These are phyloP conservation scores for Drosophila serrata DNA, from an alignment of 1,140 invertebrate species.

Conservation along the genomic window DNA sequence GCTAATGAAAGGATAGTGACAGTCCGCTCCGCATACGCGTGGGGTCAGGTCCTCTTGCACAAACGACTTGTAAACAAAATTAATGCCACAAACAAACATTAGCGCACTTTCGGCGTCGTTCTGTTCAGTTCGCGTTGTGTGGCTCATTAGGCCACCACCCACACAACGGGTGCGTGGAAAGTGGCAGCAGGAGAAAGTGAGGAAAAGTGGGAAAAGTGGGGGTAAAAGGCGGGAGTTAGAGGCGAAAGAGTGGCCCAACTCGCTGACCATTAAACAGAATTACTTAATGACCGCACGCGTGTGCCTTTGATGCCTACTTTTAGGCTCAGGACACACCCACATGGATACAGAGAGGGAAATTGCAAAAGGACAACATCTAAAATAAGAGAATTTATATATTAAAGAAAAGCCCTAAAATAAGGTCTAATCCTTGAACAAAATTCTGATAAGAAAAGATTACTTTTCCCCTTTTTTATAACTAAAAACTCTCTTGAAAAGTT, in stretches of 20 bases:
- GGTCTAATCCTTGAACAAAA: fast-evolving
- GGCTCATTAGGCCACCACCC: conserved; percentile 66
- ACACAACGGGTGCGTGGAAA: conserved; percentile 29
- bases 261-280: conserved; percentile 73
- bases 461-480: too few relatives aligned
- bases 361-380: background rate
- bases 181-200: background rate
- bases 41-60: conserved; percentile 41
- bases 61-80: conserved; percentile 83
- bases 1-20: conserved; percentile 62
- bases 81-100: conserved; percentile 80
- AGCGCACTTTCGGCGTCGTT: conserved; percentile 71
- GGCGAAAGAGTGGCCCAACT: conserved; percentile 29
- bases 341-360: conserved; percentile 9
- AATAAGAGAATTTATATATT: background rate
- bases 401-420: background rate
- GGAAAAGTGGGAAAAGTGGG: conserved; percentile 1
- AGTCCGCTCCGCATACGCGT: background rate
- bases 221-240: background rate
- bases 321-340: conserved; percentile 43
- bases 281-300: conserved; percentile 81
- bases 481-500: background rate
- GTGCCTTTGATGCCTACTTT: conserved; percentile 76
- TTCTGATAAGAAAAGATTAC: background rate
- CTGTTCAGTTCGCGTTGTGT: conserved; percentile 55